Percentiles rank a stretch among this genome's conserved stretches.
Evolutionary conservation across 2,113 vertebrate genomes (phyloP).

Genomic region (Sinocyclocheilus anophthalmus): DNA sequence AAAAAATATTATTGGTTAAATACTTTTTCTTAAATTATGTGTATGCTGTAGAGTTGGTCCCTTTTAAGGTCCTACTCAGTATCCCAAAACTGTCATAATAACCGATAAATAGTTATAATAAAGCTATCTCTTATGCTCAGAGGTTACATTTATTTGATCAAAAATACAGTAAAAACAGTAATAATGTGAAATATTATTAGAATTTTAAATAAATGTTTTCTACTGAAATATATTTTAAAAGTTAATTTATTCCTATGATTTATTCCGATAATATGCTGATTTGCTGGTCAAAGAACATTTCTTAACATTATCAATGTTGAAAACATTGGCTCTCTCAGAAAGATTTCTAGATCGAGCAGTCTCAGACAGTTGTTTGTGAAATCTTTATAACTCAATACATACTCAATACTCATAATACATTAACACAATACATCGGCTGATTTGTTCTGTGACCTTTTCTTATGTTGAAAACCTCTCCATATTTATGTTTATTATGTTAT

Average conservation of each 20-base stretch:
- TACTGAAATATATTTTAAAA: too few species aligned
- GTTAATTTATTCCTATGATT: too few species aligned
- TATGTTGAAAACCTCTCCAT: neutral
- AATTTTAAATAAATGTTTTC: too few species aligned
- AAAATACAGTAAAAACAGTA: too few species aligned
- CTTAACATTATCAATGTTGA: neutral
- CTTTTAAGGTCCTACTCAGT: neutral
- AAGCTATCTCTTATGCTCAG: neutral
- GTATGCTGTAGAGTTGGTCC: neutral
- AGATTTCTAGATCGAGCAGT: neutral
- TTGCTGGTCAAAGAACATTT: neutral
- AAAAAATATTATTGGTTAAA: constrained; percentile 39
- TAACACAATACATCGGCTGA: neutral
- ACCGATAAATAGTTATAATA: neutral
- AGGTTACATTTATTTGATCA: too few species aligned
- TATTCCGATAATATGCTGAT: neutral
- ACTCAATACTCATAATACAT: too few species aligned
- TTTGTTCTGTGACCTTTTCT: neutral
- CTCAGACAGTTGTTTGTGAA: neutral
- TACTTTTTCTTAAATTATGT: neutral
- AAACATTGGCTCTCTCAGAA: neutral
- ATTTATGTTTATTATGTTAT: neutral
- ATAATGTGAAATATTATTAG: too few species aligned
- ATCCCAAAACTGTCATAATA: neutral
- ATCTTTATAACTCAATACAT: neutral